phyloP scores from a whole-genome alignment of 1,140 invertebrate genomes.

The Agraylea sexmaculata region DNA sequence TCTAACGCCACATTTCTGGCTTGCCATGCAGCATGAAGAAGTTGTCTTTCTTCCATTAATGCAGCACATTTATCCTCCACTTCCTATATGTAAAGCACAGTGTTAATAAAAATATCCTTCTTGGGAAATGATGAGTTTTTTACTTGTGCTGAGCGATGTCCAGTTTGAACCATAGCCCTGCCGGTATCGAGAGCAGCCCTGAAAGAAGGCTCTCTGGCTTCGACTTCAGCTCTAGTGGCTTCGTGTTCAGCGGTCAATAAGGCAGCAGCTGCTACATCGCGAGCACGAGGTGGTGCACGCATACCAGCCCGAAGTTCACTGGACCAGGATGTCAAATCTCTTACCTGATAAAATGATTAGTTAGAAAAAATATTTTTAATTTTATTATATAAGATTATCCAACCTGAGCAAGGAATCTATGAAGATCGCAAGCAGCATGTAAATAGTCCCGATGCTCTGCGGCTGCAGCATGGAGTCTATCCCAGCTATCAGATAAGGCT shows the following conservation, averaged over 20 bases:
- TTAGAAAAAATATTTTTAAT: no score
- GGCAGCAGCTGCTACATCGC: conserved; percentile 79
- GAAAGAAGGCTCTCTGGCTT: conserved; percentile 84
- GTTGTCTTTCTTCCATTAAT: conserved; percentile 64
- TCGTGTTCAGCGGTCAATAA: conserved; percentile 82
- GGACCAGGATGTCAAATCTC: conserved; percentile 85
- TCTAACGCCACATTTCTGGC: conserved; percentile 82
- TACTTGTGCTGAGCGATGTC: conserved; percentile 66
- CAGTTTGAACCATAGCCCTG: conserved; percentile 69
- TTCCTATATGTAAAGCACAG: conserved; percentile 38
- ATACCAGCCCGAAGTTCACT: conserved; percentile 67
- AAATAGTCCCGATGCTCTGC: conserved; percentile 67
- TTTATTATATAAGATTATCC: no score
- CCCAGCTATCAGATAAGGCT: conserved; percentile 80
- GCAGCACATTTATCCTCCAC: conserved; percentile 69
- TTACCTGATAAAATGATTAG: conserved; percentile 44
- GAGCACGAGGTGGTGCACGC: conserved; percentile 68
- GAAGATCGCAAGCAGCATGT: conserved; percentile 78
- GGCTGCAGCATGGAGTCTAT: conserved; percentile 69
- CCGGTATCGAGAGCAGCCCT: conserved; percentile 65
- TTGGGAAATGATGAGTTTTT: conserved; percentile 10
- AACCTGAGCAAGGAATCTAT: conserved; percentile 71
- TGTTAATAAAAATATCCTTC: not conserved
- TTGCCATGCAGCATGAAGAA: conserved; percentile 76
- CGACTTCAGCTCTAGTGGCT: conserved; percentile 85